These are phyloP conservation scores for Sminthurinus signatus DNA, from an alignment of 1,140 invertebrate species.

Conservation along the genomic window DNA sequence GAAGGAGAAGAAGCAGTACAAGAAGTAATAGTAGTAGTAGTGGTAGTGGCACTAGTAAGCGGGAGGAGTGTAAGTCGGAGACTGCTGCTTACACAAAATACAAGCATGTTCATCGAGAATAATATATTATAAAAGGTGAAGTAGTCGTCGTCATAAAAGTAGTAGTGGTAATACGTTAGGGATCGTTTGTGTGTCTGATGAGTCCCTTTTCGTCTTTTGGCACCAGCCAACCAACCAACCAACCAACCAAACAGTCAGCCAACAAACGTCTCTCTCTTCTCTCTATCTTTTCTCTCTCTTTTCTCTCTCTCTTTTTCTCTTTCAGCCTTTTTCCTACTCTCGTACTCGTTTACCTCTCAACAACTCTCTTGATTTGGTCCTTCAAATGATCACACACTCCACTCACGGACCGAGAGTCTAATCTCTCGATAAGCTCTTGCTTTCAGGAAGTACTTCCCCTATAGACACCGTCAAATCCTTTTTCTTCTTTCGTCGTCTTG, in stretches of 20 bases:
- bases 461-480: too few relatives aligned
- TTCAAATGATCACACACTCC: slow-evolving; percentile 35
- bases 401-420: slow-evolving; percentile 21
- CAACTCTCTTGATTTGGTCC: slow-evolving; percentile 28
- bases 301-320: slow-evolving; percentile 2
- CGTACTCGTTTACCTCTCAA: slow-evolving; percentile 12
- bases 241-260: background rate
- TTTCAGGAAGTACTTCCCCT: background rate
- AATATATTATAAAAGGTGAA: slow-evolving; percentile 8
- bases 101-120: slow-evolving; percentile 12
- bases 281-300: slow-evolving; percentile 13
- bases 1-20: too few relatives aligned
- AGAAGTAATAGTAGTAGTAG: background rate
- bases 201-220: slow-evolving; percentile 27
- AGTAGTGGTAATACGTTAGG: background rate
- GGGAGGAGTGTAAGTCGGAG: slow-evolving; percentile 9
- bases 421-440: slow-evolving; percentile 25
- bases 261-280: background rate
- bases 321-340: slow-evolving; percentile 20
- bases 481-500: background rate
- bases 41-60: slow-evolving; percentile 2
- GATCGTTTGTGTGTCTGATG: slow-evolving; percentile 7
- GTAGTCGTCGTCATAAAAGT: too few relatives aligned
- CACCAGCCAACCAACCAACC: slow-evolving; percentile 10
- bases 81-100: slow-evolving; percentile 1